Conservation (phyloP, 2,797 vertebrate species). For the Enoplosus armatus region DNA sequence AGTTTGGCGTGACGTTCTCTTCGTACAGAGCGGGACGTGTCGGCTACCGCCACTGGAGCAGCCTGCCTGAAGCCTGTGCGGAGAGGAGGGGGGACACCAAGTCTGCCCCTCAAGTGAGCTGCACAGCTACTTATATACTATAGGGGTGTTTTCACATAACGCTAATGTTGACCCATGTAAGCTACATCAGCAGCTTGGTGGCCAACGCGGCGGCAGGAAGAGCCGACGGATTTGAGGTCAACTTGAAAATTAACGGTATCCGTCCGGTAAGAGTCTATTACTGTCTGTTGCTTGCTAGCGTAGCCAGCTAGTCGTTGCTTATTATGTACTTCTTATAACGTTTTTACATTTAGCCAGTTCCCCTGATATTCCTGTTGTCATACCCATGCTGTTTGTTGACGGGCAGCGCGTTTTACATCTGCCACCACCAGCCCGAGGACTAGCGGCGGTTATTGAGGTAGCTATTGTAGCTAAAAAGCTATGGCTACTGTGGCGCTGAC, state of each 20-base stretch:
- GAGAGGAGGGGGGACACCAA: not conserved
- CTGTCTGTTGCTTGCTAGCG: conserved; percentile 13
- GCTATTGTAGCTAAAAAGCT: conserved; percentile 16
- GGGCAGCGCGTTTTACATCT: not conserved
- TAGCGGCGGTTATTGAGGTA: not conserved
- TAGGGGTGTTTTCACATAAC: not conserved
- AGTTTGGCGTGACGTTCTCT: not conserved
- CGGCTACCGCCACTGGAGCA: not conserved
- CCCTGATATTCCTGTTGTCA: not conserved
- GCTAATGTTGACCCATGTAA: not conserved
- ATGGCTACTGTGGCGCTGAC: not conserved
- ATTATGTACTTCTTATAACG: not conserved
- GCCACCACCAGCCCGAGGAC: no score
- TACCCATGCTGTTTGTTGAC: not conserved
- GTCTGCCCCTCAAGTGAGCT: not conserved
- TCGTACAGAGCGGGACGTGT: not conserved
- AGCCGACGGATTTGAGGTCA: conserved; percentile 35
- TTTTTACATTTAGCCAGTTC: not conserved
- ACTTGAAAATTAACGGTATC: conserved; percentile 39
- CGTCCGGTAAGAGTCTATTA: conserved; percentile 32
- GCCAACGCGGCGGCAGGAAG: not conserved
- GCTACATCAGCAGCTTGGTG: not conserved
- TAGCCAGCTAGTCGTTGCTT: not conserved
- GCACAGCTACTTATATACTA: not conserved
- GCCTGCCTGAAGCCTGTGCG: not conserved